Conservation (phyloP, 1,140 invertebrate species). For the Ooceraea biroi region DNA sequence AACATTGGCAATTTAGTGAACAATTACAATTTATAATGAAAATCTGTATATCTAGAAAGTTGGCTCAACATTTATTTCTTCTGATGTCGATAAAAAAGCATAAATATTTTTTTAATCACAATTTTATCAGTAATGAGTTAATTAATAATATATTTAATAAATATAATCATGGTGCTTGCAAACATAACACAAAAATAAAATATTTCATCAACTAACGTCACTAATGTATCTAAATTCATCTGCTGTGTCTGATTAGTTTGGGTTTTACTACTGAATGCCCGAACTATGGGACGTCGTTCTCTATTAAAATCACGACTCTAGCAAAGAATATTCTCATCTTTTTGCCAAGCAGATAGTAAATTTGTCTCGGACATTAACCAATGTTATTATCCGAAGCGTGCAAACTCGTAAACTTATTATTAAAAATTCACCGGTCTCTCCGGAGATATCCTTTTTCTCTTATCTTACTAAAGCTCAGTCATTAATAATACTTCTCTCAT, state of each 20-base stretch:
- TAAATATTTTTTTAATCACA: neutral
- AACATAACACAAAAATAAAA: neutral
- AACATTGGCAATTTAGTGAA: neutral
- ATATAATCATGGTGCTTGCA: too few relatives aligned
- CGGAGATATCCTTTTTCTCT: constrained; percentile 1
- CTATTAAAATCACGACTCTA: constrained; percentile 6
- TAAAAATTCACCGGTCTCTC: constrained; percentile 36
- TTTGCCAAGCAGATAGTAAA: constrained; percentile 4
- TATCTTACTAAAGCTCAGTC: constrained; percentile 55
- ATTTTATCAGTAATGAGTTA: neutral
- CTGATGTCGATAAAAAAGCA: neutral
- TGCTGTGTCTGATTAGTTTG: constrained; percentile 10
- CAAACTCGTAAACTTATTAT: constrained; percentile 37
- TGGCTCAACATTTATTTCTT: neutral
- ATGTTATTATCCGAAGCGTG: constrained; percentile 20
- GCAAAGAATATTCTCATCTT: constrained; percentile 23
- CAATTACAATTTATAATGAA: neutral
- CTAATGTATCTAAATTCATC: neutral
- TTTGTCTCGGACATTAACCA: constrained; percentile 30
- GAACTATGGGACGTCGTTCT: neutral
- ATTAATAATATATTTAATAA: neutral
- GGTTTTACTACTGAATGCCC: constrained; percentile 39
- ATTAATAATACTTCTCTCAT: constrained; percentile 36
- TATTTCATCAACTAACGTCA: constrained; percentile 3
- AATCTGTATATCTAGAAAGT: neutral